Evolutionary conservation across 2,888 invertebrate genomes (phyloP).

Genomic region (Cheilosia impressa): DNA sequence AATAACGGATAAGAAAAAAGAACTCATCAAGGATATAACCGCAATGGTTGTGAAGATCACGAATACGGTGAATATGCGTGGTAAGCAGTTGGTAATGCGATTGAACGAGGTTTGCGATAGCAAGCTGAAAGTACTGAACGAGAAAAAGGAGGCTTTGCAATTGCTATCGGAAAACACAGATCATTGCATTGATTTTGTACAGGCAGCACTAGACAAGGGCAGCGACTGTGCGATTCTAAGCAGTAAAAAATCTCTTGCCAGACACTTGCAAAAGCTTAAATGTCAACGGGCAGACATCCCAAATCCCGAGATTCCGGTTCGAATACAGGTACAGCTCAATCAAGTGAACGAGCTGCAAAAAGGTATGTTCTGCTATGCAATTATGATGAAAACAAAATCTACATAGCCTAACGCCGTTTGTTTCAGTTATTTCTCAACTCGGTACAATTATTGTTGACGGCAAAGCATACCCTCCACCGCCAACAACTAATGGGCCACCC

Average conservation of each 20-base stretch:
- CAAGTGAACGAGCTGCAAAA: constrained; percentile 92
- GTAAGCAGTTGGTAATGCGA: constrained; percentile 91
- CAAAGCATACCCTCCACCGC: constrained; percentile 88
- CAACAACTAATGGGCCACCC: constrained; percentile 82
- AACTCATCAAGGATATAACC: constrained; percentile 93
- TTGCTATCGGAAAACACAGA: constrained; percentile 93
- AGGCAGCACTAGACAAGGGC: constrained; percentile 90
- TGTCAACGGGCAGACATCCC: constrained; percentile 93
- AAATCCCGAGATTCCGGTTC: constrained; percentile 94
- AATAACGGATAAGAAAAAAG: constrained; percentile 93
- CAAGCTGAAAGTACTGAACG: constrained; percentile 91
- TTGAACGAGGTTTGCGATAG: constrained; percentile 91
- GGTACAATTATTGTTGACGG: constrained; percentile 94
- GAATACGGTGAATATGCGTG: constrained; percentile 91
- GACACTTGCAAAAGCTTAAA: constrained; percentile 92
- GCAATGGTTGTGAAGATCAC: constrained; percentile 93
- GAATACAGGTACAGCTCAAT: constrained; percentile 91
- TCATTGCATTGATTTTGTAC: constrained; percentile 94
- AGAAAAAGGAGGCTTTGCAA: constrained; percentile 93
- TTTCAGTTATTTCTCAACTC: constrained; percentile 89
- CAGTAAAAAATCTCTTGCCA: constrained; percentile 90
- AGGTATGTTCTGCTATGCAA: constrained; percentile 83
- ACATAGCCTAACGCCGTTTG: constrained; percentile 16
- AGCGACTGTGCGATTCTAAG: constrained; percentile 93
- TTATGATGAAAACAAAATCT: constrained; percentile 5